A percentile compares a stretch with the other conserved stretches of the same genome.
Conservation (phyloP, 1,140 invertebrate species). For the Zaprionus ornatus region DNA sequence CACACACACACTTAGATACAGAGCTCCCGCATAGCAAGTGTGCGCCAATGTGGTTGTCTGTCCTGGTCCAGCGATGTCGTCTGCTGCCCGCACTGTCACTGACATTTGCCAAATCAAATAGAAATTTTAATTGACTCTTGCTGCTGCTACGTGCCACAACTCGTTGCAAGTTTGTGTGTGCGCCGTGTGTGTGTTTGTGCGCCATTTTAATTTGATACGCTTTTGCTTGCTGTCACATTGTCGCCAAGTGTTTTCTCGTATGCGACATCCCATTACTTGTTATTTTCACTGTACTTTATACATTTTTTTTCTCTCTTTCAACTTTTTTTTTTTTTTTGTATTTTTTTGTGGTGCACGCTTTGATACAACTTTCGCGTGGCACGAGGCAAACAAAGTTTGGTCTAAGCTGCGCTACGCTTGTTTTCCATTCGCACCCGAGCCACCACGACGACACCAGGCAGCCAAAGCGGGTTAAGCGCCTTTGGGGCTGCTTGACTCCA, state of each 20-base stretch:
- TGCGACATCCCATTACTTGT: slow-evolving; percentile 56
- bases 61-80: slow-evolving; percentile 7
- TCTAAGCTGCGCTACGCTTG: slow-evolving; percentile 46
- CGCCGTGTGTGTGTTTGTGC: slow-evolving; percentile 10
- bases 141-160: slow-evolving; percentile 45
- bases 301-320: slow-evolving; percentile 18
- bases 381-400: slow-evolving; percentile 39
- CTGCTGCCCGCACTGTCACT: slow-evolving; percentile 53
- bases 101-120: slow-evolving; percentile 80
- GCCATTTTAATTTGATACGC: slow-evolving; percentile 61
- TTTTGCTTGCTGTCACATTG: slow-evolving; percentile 42
- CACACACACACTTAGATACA: neutral
- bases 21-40: slow-evolving; percentile 9
- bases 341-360: slow-evolving; percentile 17
- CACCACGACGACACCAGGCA: slow-evolving; percentile 1
- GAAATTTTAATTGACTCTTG: slow-evolving; percentile 80
- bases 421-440: slow-evolving; percentile 47
- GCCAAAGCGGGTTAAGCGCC: slow-evolving; percentile 74
- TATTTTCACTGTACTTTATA: slow-evolving; percentile 37
- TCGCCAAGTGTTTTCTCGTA: slow-evolving; percentile 37
- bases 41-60: slow-evolving; percentile 17
- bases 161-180: neutral
- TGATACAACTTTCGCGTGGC: slow-evolving; percentile 39
- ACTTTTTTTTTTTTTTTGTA: neutral
- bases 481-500: slow-evolving; percentile 38